Conservation (phyloP, 2,797 vertebrate species). For the Sebastes aleutianus region DNA sequence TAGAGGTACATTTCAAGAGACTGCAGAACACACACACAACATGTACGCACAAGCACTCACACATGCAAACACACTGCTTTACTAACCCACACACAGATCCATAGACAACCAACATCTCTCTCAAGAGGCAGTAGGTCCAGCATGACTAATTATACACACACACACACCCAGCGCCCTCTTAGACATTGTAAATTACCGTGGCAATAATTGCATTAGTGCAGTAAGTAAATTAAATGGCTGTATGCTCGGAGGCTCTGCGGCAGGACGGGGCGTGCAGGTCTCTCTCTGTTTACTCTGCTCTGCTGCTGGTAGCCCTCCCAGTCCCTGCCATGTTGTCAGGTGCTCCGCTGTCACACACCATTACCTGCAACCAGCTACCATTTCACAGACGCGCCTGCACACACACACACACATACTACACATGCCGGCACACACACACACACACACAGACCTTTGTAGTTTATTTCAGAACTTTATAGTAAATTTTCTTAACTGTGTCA, state of each 20-base stretch:
- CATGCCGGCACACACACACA: background rate
- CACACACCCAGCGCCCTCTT: constrained; percentile 42
- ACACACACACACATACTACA: background rate
- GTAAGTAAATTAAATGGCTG: constrained; percentile 77
- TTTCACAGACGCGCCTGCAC: constrained; percentile 16
- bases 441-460: background rate
- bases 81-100: constrained; percentile 15
- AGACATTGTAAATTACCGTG: constrained; percentile 67
- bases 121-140: constrained; percentile 48
- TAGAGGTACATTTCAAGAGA: constrained; percentile 44
- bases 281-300: constrained; percentile 42
- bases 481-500: constrained; percentile 47
- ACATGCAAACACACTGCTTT: background rate
- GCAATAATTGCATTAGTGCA: constrained; percentile 76
- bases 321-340: constrained; percentile 55
- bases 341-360: constrained; percentile 66
- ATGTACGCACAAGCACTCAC: constrained; percentile 3
- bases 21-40: constrained; percentile 19
- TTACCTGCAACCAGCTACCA: constrained; percentile 60
- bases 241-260: constrained; percentile 46
- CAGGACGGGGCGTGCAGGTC: constrained; percentile 45
- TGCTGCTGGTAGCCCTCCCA: constrained; percentile 28
- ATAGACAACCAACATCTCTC: constrained; percentile 42
- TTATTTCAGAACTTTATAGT: constrained; percentile 22
- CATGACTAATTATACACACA: constrained; percentile 55